A percentile compares a stretch with the other conserved stretches of the same genome.
Conservation (phyloP, 2,113 vertebrate species). For the Hypomesus transpacificus region DNA sequence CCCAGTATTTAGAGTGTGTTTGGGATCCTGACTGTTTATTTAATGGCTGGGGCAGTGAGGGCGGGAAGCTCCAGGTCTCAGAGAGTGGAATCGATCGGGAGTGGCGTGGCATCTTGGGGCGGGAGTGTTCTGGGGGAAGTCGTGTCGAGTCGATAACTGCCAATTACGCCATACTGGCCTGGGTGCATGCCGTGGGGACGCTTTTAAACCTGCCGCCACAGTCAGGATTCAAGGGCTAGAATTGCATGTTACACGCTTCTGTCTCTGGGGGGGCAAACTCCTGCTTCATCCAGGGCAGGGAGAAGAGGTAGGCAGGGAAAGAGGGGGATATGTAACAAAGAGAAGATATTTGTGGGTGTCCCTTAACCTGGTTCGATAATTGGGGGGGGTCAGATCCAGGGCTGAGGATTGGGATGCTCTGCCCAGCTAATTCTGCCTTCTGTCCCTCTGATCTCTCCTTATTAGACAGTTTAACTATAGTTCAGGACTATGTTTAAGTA, state of each 20-base stretch:
- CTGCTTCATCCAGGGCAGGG: too few species aligned
- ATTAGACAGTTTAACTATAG: too few species aligned
- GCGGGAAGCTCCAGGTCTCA: neutral
- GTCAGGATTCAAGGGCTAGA: constrained; percentile 40
- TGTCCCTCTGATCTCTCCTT: too few species aligned
- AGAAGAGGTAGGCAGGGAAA: too few species aligned
- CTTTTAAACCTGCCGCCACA: constrained; percentile 23
- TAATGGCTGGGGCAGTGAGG: neutral
- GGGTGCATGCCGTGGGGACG: neutral
- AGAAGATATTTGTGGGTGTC: too few species aligned
- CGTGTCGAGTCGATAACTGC: constrained; percentile 22
- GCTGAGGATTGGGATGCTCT: too few species aligned
- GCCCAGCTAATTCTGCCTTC: too few species aligned
- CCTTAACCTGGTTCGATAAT: too few species aligned
- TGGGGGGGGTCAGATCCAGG: too few species aligned
- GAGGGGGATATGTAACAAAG: too few species aligned
- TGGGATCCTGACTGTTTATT: neutral
- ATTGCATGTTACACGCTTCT: constrained; percentile 36
- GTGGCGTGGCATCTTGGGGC: neutral
- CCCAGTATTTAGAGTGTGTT: neutral
- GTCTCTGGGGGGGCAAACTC: constrained; percentile 25
- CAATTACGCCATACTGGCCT: constrained; percentile 37
- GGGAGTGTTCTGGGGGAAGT: neutral
- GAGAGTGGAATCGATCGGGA: neutral
- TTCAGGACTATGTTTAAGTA: too few species aligned